Conservation (phyloP, 2,888 invertebrate genomes). For the Caenorhabditis sp. region DNA sequence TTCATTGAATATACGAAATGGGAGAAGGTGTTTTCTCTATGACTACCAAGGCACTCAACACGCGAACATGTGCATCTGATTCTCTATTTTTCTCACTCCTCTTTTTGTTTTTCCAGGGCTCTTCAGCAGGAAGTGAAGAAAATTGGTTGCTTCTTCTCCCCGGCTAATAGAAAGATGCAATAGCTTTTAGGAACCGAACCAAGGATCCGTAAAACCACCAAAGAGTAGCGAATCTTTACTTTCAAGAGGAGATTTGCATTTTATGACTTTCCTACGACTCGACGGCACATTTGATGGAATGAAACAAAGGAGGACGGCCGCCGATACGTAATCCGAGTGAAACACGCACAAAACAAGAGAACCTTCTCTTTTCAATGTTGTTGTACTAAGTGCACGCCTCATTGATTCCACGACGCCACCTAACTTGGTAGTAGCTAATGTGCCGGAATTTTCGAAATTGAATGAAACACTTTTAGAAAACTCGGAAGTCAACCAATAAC, state of each 20-base stretch:
- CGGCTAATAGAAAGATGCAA: slow-evolving; percentile 22
- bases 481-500: not conserved
- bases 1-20: slow-evolving; percentile 20
- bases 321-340: slow-evolving; percentile 55
- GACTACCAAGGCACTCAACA: slow-evolving; percentile 27
- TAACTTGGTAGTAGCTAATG: slow-evolving; percentile 49
- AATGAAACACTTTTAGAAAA: slow-evolving; percentile 10
- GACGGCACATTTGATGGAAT: slow-evolving; percentile 50
- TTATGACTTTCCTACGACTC: slow-evolving; percentile 47
- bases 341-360: slow-evolving; percentile 35
- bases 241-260: slow-evolving; percentile 52
- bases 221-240: slow-evolving; percentile 18
- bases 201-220: no score
- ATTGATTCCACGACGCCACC: slow-evolving; percentile 45
- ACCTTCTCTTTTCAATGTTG: slow-evolving; percentile 45
- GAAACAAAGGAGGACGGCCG: slow-evolving; percentile 57
- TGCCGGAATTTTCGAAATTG: slow-evolving; percentile 52
- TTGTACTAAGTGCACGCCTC: slow-evolving; percentile 60
- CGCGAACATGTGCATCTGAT: slow-evolving; percentile 27
- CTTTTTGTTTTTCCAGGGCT: not conserved
- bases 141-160: slow-evolving; percentile 33
- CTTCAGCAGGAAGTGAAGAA: slow-evolving; percentile 6
- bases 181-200: slow-evolving; percentile 12
- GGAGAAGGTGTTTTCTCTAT: slow-evolving; percentile 20
- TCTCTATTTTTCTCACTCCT: not conserved